Evolutionary conservation across 2,113 vertebrate genomes (phyloP).

Genomic region (Tachysurus fulvidraco): DNA sequence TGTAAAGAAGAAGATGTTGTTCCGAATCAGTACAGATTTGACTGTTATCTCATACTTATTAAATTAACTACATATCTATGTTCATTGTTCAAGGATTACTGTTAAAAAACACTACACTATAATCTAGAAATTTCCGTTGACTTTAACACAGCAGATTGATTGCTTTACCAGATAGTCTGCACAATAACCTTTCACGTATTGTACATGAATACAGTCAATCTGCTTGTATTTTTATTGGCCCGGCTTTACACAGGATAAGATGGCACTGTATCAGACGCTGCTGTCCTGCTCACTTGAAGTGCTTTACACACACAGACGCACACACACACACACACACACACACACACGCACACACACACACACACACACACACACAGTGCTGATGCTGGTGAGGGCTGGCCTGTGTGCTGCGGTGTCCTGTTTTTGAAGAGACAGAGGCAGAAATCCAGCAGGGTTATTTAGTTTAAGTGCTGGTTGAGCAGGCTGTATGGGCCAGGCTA

Average conservation of each 20-base stretch:
- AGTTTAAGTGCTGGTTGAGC: conserved; percentile 60
- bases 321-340: conserved; percentile 18
- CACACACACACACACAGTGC: conserved; percentile 15
- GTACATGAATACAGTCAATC: not conserved
- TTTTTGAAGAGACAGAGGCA: conserved; percentile 42
- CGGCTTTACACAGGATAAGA: not conserved
- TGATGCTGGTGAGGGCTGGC: conserved; percentile 11
- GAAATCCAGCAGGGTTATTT: conserved; percentile 55
- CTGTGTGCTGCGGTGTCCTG: conserved; percentile 33
- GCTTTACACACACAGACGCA: not conserved
- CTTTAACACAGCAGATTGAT: not conserved
- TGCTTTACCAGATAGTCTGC: not conserved
- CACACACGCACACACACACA: not conserved
- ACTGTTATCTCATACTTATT: not conserved
- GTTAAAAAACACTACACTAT: not conserved
- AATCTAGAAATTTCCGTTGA: not conserved
- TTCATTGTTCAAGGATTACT: not conserved
- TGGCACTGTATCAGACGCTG: not conserved
- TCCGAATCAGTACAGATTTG: not conserved
- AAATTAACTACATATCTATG: not conserved
- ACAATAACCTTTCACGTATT: not conserved
- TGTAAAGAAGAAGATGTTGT: not conserved
- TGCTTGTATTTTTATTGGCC: not conserved
- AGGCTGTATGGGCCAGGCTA: conserved; percentile 40
- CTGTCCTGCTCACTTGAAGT: not conserved